Percentiles rank a stretch among this genome's conserved stretches.
These are phyloP conservation scores for Zenarchopterus dispar DNA, from an alignment of 2,797 vertebrate genomes.

Conservation along the genomic window DNA sequence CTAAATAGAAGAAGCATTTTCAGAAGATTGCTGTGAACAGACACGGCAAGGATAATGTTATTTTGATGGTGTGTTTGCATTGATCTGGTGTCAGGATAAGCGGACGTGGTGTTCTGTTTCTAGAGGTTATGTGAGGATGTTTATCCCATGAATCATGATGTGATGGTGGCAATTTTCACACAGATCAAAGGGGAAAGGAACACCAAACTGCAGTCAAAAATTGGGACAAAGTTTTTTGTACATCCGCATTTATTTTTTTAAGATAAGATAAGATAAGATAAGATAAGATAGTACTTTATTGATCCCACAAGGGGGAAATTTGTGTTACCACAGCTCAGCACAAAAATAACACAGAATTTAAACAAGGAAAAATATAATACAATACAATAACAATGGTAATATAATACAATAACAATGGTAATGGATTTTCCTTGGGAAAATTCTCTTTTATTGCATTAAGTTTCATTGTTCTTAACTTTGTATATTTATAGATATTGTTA, in stretches of 20 bases:
- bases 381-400: too few relatives aligned
- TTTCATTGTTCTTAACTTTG: not conserved
- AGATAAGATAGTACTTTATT: too few relatives aligned
- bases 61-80: constrained; percentile 5
- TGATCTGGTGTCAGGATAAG: constrained; percentile 4
- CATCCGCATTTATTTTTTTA: not conserved
- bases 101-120: constrained; percentile 9
- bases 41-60: not conserved
- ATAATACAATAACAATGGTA: too few relatives aligned
- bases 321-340: too few relatives aligned
- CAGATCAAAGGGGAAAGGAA: not conserved
- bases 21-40: not conserved
- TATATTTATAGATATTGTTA: not conserved
- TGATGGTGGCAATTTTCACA: not conserved
- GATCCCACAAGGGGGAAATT: too few relatives aligned
- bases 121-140: constrained; percentile 3
- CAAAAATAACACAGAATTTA: too few relatives aligned
- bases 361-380: too few relatives aligned
- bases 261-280: too few relatives aligned
- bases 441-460: not conserved
- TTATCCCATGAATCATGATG: constrained; percentile 5
- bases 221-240: not conserved
- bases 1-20: not conserved
- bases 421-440: too few relatives aligned
- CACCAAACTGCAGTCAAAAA: not conserved